Evolutionary conservation across 2,797 vertebrate species (phyloP).

Genomic region (Myioborus miniatus): DNA sequence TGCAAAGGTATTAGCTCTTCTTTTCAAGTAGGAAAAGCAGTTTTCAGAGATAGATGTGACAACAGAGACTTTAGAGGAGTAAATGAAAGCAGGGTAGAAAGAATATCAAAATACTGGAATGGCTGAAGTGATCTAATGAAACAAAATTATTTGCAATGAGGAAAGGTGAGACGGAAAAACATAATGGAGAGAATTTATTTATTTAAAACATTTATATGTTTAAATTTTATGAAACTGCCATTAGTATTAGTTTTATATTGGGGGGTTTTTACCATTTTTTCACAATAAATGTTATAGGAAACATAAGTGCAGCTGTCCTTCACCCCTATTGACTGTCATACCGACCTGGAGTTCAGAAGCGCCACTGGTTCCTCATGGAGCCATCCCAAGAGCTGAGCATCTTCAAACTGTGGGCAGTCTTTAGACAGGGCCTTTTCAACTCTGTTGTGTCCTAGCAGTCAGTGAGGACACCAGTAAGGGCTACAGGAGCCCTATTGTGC

Average conservation of each 20-base stretch:
- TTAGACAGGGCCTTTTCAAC: neutral
- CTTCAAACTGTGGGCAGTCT: neutral
- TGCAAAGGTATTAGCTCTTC: neutral
- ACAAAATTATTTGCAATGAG: neutral
- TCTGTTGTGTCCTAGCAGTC: neutral
- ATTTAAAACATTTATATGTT: neutral
- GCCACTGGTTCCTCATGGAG: neutral
- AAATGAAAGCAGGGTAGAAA: neutral
- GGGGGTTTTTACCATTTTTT: rapidly evolving
- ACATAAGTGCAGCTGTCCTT: neutral
- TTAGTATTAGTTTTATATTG: neutral
- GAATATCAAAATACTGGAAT: neutral
- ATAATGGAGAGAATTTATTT: neutral
- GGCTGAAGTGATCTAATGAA: neutral
- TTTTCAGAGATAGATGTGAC: neutral
- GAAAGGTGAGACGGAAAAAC: neutral
- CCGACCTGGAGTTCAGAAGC: neutral
- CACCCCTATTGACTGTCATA: neutral
- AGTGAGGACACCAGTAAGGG: neutral
- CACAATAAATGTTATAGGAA: neutral
- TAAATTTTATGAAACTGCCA: neutral
- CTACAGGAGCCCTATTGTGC: neutral
- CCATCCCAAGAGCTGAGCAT: neutral
- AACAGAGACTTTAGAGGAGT: neutral
- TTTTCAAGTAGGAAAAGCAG: neutral